phyloP scores from a whole-genome alignment of 2,888 invertebrate species.

The Eumacrocentrus americanus region DNA sequence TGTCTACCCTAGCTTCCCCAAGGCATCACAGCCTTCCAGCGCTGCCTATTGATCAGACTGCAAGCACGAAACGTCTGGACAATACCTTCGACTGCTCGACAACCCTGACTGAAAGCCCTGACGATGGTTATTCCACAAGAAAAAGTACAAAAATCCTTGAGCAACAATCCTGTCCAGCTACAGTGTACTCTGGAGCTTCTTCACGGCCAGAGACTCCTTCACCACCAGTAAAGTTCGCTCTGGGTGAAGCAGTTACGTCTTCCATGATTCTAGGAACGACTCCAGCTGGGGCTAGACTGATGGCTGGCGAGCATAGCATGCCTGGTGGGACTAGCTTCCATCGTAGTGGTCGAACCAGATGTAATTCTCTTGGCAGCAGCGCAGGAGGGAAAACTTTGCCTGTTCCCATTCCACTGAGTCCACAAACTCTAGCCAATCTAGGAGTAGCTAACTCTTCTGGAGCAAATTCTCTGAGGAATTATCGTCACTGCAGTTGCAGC shows the following conservation, averaged over 20 bases:
- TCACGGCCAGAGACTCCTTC: slow-evolving; percentile 56
- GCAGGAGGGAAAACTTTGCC: slow-evolving; percentile 45
- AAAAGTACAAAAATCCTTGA: background rate
- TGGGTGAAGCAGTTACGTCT: slow-evolving; percentile 71
- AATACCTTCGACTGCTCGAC: slow-evolving; percentile 21
- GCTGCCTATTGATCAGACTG: slow-evolving; percentile 31
- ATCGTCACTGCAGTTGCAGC: slow-evolving; percentile 71
- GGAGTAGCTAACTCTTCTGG: slow-evolving; percentile 65
- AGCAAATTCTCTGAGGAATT: slow-evolving; percentile 48
- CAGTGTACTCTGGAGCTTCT: slow-evolving; percentile 10
- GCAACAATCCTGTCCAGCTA: background rate
- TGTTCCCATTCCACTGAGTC: slow-evolving; percentile 63
- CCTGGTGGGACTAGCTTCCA: slow-evolving; percentile 26
- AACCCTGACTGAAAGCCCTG: slow-evolving; percentile 28
- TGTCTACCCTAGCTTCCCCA: slow-evolving; percentile 65
- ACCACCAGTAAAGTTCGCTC: slow-evolving; percentile 70
- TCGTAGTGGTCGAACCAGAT: slow-evolving; percentile 63
- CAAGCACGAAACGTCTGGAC: slow-evolving; percentile 13
- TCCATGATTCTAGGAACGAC: slow-evolving; percentile 46
- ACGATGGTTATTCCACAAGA: slow-evolving; percentile 8
- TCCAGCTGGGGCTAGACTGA: slow-evolving; percentile 43
- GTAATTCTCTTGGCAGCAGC: slow-evolving; percentile 69
- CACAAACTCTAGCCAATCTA: slow-evolving; percentile 70
- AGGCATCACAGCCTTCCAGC: slow-evolving; percentile 75
- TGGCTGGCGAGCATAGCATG: slow-evolving; percentile 38